Evolutionary conservation across 1,140 invertebrate genomes (phyloP), one percentile per base, ranked within the genome.

Genomic region (Drosophila sturtevanti): DNA sequence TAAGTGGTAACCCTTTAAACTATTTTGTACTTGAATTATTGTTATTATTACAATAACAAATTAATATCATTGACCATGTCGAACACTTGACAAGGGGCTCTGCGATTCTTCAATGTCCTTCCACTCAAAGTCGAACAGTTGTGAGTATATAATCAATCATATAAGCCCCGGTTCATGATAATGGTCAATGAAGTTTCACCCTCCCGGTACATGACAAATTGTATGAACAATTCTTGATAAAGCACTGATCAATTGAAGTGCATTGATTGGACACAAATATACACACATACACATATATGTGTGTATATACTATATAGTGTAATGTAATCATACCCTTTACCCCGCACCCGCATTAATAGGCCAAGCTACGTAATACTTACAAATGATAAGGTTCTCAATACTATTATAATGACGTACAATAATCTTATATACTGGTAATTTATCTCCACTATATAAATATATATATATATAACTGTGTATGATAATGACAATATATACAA

Each of bases 341-440:
- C 69, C 41, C 34, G 63, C 55, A 31, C 6, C 48, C 44, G n/a
- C 44, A 18, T 52, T 24, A 61, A 34, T 44, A 24, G 37, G 31
- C 24, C 64, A 51, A 51, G 14, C 44, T 58, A 71, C 34, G 52
- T 16, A 2, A 34, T 11, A 69, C 55, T 72, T 72, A 72, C 70
- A 48, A 55, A 72, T 72, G 52, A 38, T 48, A 70, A n/a, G 18
- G 22, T 11, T 9, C 10, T 22, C 21, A 35, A 48, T 21, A 48
- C 0, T 48, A 2, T 6, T 6, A 48, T 18, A 21, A 48, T 44
- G 14, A 16, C 41, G 9, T 48, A 9, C 10, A 14, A 38, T 10
- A 10, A 10, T 16, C 1, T 9, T 18, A 44, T 21, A 48, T 48
- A 44, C 41, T 44, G 41, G 41, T 14, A 2, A 44, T 44, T 44